Conservation (phyloP, 2,797 vertebrate species). For the Apodemus agrarius region DNA sequence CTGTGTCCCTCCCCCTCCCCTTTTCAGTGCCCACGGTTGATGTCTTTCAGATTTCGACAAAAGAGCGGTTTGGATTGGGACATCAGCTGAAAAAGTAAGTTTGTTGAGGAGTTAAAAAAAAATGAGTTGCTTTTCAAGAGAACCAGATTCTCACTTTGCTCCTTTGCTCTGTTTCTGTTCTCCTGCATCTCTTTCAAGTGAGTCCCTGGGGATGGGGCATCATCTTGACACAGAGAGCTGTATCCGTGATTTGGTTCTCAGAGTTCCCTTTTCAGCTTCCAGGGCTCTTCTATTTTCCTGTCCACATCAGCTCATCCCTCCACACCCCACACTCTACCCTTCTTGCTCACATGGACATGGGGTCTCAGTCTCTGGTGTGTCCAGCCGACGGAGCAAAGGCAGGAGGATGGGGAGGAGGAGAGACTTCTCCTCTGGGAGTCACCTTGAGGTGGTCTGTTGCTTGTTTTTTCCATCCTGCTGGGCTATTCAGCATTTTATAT, state of each 20-base stretch:
- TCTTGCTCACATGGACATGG: not conserved
- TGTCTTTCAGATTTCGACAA: conserved; percentile 94
- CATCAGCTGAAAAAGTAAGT: conserved; percentile 96
- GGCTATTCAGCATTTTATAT: not conserved
- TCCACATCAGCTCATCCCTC: not conserved
- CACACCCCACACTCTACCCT: not conserved
- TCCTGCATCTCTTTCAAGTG: not conserved
- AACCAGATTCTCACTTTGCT: not conserved
- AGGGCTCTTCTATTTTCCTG: fast-evolving
- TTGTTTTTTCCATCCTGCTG: not conserved
- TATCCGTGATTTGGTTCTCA: not conserved
- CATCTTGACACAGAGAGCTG: not conserved
- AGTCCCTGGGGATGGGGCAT: not conserved
- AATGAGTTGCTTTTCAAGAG: not conserved
- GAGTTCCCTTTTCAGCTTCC: not conserved
- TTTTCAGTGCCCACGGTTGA: conserved; percentile 93
- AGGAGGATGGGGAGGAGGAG: not conserved
- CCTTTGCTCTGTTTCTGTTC: not conserved
- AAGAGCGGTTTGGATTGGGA: conserved; percentile 94
- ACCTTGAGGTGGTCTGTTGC: not conserved
- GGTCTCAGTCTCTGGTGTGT: not conserved
- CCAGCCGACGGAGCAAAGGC: not conserved
- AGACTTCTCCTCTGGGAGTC: not conserved
- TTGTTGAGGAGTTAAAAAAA: not conserved
- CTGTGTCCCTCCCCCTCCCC: not conserved